phyloP scores from a whole-genome alignment of 2,888 invertebrate species.

The Tetrapedia diversipes region DNA sequence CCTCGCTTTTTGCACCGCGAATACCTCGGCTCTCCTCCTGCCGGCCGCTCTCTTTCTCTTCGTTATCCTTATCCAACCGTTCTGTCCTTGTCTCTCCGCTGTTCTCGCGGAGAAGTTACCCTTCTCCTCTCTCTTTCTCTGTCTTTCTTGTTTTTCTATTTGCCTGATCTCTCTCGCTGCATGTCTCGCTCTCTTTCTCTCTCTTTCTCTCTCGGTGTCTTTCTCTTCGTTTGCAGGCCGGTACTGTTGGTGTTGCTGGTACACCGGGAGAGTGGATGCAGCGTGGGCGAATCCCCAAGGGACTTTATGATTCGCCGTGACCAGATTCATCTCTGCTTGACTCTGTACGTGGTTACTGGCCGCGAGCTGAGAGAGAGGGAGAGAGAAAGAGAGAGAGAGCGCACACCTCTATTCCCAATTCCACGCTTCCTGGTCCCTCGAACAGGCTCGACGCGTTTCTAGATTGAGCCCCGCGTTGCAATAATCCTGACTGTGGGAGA shows the following conservation, averaged over 20 bases:
- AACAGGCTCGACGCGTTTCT: constrained; percentile 24
- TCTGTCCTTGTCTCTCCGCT: constrained; percentile 15
- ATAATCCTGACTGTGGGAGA: constrained; percentile 6
- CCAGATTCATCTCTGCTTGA: constrained; percentile 77
- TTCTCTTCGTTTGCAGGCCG: constrained; percentile 27
- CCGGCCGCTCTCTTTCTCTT: constrained; percentile 38
- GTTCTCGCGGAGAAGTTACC: too few species aligned
- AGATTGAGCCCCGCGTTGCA: neutral
- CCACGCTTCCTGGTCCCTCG: constrained; percentile 60
- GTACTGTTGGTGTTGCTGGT: too few species aligned
- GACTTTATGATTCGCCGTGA: constrained; percentile 79
- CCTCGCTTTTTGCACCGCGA: constrained; percentile 80
- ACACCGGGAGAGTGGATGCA: constrained; percentile 62
- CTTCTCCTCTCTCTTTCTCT: constrained; percentile 20
- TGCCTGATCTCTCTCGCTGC: neutral
- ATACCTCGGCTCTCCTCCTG: constrained; percentile 65
- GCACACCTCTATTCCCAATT: constrained; percentile 63
- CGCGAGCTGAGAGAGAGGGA: too few species aligned
- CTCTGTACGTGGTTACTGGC: constrained; percentile 34
- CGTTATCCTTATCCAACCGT: constrained; percentile 24
- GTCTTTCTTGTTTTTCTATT: too few species aligned
- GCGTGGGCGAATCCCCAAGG: constrained; percentile 73
- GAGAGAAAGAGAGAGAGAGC: too few species aligned
- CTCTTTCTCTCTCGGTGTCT: constrained; percentile 27
- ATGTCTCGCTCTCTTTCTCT: constrained; percentile 20